Evolutionary conservation across 2,113 vertebrate species (phyloP), one percentile per base, ranked within the genome.

Genomic region (Bagarius yarrelli): DNA sequence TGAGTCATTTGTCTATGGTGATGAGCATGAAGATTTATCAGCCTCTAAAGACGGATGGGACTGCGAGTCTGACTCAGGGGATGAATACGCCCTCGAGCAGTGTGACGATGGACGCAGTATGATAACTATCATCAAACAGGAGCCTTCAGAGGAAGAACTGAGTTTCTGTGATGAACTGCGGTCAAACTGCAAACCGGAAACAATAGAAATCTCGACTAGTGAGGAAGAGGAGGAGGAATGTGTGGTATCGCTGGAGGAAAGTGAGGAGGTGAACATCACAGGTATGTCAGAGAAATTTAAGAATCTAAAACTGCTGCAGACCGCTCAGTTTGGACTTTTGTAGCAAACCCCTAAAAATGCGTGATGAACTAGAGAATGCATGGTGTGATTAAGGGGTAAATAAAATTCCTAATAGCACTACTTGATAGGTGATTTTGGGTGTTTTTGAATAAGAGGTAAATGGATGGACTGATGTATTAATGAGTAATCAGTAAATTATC

Each of bases 121-220:
- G 1, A 16, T 82, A 19, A 57, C 76, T 5, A n/a, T 70, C 13
- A 69, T 82, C 60, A 77, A 76, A 69, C n/a, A 34, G 64, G 75
- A 82, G 16, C 73, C 61, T 23, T 2, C 9, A 1, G 80, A 76
- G 15, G 40, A 63, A 16, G 70, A 81, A 4, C 27, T 63, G 47
- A 15, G 27, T 21, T 81, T 61, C 70, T 64, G 59, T 40, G 60
- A 19, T 11, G 47, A 75, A 19, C 21, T 74, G 19, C 69, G 4
- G 3, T 4, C 70, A 19, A 32, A 50, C 5, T 74, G 21, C 25
- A 74, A 81, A 74, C 19, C 2, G 0, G 70, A 81, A 8, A 40
- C 73, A 4, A 59, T 40, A 59, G 73, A 76, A 19, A 59, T 76
- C 16, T 57, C 55, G 3, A 57, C 56, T 64, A 74, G 16, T 40